Percentiles rank a stretch among this genome's conserved stretches.
Evolutionary conservation across 2,888 invertebrate genomes (phyloP).

Genomic region (Bursaphelenchus okinawaensis): DNA sequence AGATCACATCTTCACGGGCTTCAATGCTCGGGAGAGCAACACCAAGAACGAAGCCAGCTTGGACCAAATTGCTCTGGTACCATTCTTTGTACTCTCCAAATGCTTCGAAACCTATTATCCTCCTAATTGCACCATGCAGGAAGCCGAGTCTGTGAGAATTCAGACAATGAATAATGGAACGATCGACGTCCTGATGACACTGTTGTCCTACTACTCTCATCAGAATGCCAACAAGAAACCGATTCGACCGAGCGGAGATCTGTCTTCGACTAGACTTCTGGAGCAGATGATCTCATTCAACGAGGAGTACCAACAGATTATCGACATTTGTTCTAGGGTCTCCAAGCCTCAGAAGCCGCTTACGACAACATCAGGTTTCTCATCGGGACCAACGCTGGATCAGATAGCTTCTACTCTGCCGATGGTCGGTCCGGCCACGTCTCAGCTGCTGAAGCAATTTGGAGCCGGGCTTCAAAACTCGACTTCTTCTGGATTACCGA

Average conservation of each 20-base stretch:
- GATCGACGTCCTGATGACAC: conserved; percentile 76
- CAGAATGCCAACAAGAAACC: conserved; percentile 50
- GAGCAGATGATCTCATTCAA: conserved; percentile 1
- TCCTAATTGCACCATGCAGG: conserved; percentile 69
- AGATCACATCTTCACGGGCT: not conserved
- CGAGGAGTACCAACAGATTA: not conserved
- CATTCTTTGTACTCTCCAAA: conserved; percentile 73
- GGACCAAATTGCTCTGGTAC: conserved; percentile 64
- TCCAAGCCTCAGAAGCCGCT: not conserved
- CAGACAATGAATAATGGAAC: conserved; percentile 79
- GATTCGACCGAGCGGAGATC: conserved; percentile 7
- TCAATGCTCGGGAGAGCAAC: not conserved
- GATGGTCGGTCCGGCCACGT: not conserved
- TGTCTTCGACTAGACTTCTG: not conserved
- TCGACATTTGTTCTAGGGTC: not conserved
- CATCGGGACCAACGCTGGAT: not conserved
- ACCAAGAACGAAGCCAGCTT: not conserved
- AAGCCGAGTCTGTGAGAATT: conserved; percentile 73
- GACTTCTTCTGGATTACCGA: not conserved
- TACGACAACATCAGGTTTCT: not conserved
- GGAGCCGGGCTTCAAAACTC: not conserved
- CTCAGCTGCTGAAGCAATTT: not conserved
- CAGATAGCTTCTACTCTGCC: not conserved
- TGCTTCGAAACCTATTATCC: conserved; percentile 64
- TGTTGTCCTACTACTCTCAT: conserved; percentile 78